A percentile compares a stretch with the other conserved stretches of the same genome.
These are phyloP conservation scores for Crocuta crocuta DNA, from an alignment of 2,113 vertebrate species.

Conservation along the genomic window DNA sequence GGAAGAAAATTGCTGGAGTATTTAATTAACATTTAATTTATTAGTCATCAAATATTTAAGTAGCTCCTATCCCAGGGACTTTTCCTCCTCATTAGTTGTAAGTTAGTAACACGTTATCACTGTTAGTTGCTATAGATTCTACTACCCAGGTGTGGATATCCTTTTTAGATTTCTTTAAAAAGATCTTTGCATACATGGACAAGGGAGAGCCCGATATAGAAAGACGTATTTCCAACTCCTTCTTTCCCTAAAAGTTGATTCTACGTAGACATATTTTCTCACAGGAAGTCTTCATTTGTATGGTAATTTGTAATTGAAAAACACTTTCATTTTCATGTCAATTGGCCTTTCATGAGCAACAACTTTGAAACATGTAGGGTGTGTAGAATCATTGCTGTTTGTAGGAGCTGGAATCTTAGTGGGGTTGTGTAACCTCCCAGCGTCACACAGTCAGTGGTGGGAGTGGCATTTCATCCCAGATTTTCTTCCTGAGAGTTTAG, in stretches of 20 bases:
- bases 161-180: slow-evolving; percentile 39
- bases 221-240: background rate
- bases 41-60: slow-evolving; percentile 91
- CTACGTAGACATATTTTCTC: background rate
- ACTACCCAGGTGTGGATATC: background rate
- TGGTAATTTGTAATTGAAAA: slow-evolving; percentile 45
- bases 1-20: slow-evolving; percentile 86
- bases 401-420: background rate
- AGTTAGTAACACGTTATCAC: slow-evolving; percentile 61
- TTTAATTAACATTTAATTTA: slow-evolving; percentile 92
- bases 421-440: background rate
- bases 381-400: background rate
- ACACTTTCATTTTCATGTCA: background rate
- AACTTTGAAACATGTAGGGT: background rate
- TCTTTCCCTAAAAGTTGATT: background rate
- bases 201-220: background rate
- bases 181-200: background rate
- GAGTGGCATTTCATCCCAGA: background rate
- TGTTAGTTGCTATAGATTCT: slow-evolving; percentile 41
- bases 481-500: background rate
- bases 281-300: background rate
- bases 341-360: background rate
- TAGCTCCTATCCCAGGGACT: slow-evolving; percentile 79
- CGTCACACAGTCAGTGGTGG: background rate
- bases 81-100: slow-evolving; percentile 79